phyloP scores from a whole-genome alignment of 2,113 vertebrate genomes.

The Indicator maculatus region DNA sequence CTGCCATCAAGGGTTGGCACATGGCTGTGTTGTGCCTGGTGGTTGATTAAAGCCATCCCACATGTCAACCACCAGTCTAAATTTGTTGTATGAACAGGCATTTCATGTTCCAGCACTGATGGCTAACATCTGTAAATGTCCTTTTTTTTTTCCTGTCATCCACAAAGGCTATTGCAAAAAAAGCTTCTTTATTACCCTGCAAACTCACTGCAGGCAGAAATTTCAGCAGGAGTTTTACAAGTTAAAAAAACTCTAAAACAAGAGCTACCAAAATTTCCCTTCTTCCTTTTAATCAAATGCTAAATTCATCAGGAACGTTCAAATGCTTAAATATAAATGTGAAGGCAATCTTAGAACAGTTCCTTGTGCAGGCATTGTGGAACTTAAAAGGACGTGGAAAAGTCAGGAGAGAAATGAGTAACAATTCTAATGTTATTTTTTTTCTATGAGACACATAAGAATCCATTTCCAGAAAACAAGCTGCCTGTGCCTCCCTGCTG shows the following conservation, averaged over 20 bases:
- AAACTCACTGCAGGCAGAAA: background rate
- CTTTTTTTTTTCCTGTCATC: background rate
- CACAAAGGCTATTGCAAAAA: background rate
- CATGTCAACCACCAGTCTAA: background rate
- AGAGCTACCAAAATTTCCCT: background rate
- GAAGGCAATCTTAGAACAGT: background rate
- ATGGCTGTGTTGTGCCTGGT: background rate
- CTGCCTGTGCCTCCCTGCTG: conserved; percentile 33
- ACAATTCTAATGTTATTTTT: background rate
- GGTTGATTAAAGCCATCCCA: background rate
- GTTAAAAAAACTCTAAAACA: background rate
- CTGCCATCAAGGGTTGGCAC: rapidly evolving
- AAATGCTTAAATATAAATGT: background rate
- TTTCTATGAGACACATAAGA: background rate
- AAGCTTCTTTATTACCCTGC: background rate
- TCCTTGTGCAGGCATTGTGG: background rate
- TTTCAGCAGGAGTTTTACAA: background rate
- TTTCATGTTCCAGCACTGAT: background rate
- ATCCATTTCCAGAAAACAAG: conserved; percentile 53
- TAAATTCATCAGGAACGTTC: background rate
- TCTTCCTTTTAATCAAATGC: background rate
- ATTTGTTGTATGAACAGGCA: background rate
- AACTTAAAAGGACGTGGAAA: background rate
- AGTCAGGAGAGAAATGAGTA: background rate
- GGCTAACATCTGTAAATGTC: background rate